These are phyloP conservation scores for Amblyopsis hoosieri DNA, from an alignment of 2,797 vertebrate species.

Conservation along the genomic window DNA sequence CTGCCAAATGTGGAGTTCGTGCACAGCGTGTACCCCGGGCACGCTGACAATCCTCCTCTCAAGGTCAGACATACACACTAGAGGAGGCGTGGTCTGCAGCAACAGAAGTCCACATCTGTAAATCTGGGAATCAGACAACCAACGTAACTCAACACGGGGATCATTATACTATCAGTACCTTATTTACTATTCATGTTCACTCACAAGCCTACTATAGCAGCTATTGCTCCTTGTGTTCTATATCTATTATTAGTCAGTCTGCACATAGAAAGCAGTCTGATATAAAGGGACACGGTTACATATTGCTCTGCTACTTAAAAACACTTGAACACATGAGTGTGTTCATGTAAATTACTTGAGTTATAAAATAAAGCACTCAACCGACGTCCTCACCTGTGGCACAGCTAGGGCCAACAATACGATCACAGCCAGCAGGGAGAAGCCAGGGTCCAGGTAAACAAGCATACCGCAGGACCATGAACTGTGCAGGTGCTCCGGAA, in stretches of 20 bases:
- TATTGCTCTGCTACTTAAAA: too few relatives aligned
- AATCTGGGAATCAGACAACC: constrained; percentile 44
- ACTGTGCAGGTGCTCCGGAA: constrained; percentile 33
- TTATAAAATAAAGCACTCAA: not conserved
- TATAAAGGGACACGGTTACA: too few relatives aligned
- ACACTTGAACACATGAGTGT: too few relatives aligned
- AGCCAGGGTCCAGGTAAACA: constrained; percentile 71
- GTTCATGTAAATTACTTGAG: too few relatives aligned
- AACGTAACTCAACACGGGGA: not conserved
- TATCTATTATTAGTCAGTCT: not conserved
- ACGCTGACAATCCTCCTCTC: constrained; percentile 52
- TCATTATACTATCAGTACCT: too few relatives aligned
- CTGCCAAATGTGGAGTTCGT: constrained; percentile 82
- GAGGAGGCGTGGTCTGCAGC: constrained; percentile 70
- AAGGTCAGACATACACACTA: constrained; percentile 59
- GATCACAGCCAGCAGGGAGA: constrained; percentile 65
- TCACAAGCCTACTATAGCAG: too few relatives aligned
- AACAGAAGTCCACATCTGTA: constrained; percentile 65
- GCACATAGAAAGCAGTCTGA: too few relatives aligned
- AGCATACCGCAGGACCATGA: constrained; percentile 43
- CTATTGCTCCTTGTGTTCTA: not conserved
- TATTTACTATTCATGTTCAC: too few relatives aligned
- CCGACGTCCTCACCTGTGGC: constrained; percentile 53
- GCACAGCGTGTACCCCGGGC: constrained; percentile 72
- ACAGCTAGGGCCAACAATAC: constrained; percentile 45